Evolutionary conservation across 2,113 vertebrate genomes (phyloP), one percentile per base, ranked within the genome.

Genomic region (Notarius lentiginosus): DNA sequence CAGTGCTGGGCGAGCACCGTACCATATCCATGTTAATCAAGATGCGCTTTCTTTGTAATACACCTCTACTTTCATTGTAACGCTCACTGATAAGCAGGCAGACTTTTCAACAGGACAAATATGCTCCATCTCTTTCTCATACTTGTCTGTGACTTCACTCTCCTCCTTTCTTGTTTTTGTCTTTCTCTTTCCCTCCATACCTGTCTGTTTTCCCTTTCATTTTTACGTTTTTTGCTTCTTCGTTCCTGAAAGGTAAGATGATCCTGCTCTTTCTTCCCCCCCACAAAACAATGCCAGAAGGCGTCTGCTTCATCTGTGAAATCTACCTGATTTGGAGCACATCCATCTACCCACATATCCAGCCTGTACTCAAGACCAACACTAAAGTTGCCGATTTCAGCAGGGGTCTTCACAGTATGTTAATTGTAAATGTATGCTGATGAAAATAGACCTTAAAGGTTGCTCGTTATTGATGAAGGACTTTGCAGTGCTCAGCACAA

Each of bases 231-330:
- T 92, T 86, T 91, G 89, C 90, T 75, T 81, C 75, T 77, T 86
- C 91, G 92, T 93, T 92, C 93, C 94, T 91, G 89, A 91, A 93
- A 93, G 90, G 94, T 94, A 95, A 95, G 91, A 92, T 58, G 91
- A 95, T 93, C 92, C 88, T 79, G 87, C 89, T 90, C 89, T 81
- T 79, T 90, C 85, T 89, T 88, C 87, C 18, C 27, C 8, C 7
- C 79, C 56, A 63, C 56, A 79, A 88, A 91, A 94, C 93, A 93
- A 93, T 92, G 90, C 90, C 84, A 75, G 87, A 90, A 89, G 87
- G 91, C 68, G 77, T 89, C 85, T 88, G 76, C 88, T 88, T 84
- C 27, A 79, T 79, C 27, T 0, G 15, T 34, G 77, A 79, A 79
- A 58, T 79, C n/a, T 58, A 79, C 77, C 55, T 79, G 77, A 56